Percentiles rank a stretch among this genome's conserved stretches.
These are phyloP conservation scores for Tromatobia lineatoria DNA, from an alignment of 2,888 invertebrate genomes.

Conservation along the genomic window DNA sequence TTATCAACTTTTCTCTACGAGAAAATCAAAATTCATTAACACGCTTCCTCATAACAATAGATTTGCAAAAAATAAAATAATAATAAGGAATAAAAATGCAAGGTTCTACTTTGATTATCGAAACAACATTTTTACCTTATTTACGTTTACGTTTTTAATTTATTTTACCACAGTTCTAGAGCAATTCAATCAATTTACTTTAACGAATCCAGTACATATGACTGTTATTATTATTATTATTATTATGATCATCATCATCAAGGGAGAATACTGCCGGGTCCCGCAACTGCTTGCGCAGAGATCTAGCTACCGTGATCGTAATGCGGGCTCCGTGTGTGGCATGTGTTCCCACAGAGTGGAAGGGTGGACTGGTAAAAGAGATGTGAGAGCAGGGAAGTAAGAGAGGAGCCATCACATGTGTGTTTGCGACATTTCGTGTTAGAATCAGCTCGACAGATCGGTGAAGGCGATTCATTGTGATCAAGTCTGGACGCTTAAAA, in stretches of 20 bases:
- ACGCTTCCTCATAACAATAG: too few species aligned
- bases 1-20: too few species aligned
- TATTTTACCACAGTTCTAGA: slow-evolving; percentile 2
- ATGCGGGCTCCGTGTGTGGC: slow-evolving; percentile 68
- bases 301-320: slow-evolving; percentile 40
- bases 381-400: neutral
- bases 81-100: too few species aligned
- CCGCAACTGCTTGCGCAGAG: slow-evolving; percentile 31
- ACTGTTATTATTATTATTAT: too few species aligned
- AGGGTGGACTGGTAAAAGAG: slow-evolving; percentile 48
- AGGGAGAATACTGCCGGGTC: slow-evolving; percentile 7
- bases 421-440: slow-evolving; percentile 20
- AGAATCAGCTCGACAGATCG: slow-evolving; percentile 53
- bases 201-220: neutral
- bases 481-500: slow-evolving; percentile 45
- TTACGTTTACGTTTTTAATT: too few species aligned
- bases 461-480: slow-evolving; percentile 47
- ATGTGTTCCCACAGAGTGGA: slow-evolving; percentile 47
- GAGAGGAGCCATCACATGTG: slow-evolving; percentile 28
- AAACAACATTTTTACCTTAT: too few species aligned
- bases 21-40: too few species aligned
- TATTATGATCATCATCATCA: neutral
- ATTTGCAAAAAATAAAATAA: too few species aligned
- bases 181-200: slow-evolving; percentile 18
- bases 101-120: too few species aligned